phyloP scores from a whole-genome alignment of 2,888 invertebrate species.

The Liopterus haemorrhoidalis region DNA sequence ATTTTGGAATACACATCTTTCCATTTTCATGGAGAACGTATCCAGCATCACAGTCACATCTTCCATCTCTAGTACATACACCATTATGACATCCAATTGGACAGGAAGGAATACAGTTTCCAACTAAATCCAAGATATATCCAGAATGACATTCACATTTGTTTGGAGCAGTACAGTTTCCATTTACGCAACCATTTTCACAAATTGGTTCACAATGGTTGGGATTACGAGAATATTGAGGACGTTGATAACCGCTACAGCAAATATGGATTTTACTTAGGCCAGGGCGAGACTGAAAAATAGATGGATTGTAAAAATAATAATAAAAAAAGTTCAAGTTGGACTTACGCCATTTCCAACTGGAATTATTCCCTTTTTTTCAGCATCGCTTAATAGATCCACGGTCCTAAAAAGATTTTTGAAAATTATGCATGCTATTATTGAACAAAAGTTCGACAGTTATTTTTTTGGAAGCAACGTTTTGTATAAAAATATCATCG shows the following conservation, averaged over 20 bases:
- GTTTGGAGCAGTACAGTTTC: constrained; percentile 60
- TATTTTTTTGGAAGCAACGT: not conserved
- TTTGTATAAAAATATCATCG: constrained; percentile 15
- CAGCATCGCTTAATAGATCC: constrained; percentile 47
- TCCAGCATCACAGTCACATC: constrained; percentile 60
- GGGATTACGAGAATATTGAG: constrained; percentile 50
- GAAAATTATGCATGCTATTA: constrained; percentile 11
- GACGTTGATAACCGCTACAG: constrained; percentile 64
- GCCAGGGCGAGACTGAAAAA: constrained; percentile 52
- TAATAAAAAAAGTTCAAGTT: constrained; percentile 3
- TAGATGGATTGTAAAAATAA: constrained; percentile 2
- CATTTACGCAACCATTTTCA: constrained; percentile 61
- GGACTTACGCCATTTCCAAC: constrained; percentile 56
- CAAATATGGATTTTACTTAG: constrained; percentile 63
- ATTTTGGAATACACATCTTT: constrained; percentile 57
- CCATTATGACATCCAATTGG: constrained; percentile 65
- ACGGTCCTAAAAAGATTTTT: constrained; percentile 48
- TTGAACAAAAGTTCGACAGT: not conserved
- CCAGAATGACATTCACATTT: constrained; percentile 60
- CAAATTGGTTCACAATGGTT: constrained; percentile 58
- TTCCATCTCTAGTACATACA: constrained; percentile 53
- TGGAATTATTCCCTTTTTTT: constrained; percentile 44
- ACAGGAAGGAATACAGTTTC: constrained; percentile 59
- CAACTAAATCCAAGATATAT: constrained; percentile 51
- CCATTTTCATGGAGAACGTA: constrained; percentile 52